A percentile compares a stretch with the other conserved stretches of the same genome.
Evolutionary conservation across 2,113 vertebrate species (phyloP).

Genomic region (Poeciliopsis retropinna): DNA sequence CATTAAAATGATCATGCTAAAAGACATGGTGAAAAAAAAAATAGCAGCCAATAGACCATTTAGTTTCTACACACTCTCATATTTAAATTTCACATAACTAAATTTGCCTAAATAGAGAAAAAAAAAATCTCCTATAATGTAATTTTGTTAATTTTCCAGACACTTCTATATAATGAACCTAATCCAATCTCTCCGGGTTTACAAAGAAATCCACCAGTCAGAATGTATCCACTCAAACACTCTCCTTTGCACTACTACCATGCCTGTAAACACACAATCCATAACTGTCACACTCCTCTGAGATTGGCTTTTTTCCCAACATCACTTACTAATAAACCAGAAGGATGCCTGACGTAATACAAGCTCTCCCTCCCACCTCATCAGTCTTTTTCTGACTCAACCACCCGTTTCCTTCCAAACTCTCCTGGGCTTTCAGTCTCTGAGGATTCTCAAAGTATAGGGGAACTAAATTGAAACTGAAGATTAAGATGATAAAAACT

Average conservation of each 20-base stretch:
- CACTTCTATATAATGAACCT: not conserved
- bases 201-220: not conserved
- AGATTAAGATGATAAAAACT: slow-evolving; percentile 49
- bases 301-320: slow-evolving; percentile 30
- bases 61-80: not conserved
- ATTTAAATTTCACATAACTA: not conserved
- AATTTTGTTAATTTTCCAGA: not conserved
- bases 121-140: not conserved
- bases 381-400: slow-evolving; percentile 3
- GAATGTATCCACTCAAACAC: not conserved
- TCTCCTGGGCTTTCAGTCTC: not conserved
- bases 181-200: not conserved
- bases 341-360: slow-evolving; percentile 30
- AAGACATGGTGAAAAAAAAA: too few species aligned
- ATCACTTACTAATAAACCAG: slow-evolving; percentile 34
- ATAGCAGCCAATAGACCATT: not conserved
- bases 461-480: slow-evolving; percentile 18
- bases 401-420: not conserved
- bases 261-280: slow-evolving; percentile 14
- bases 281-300: slow-evolving; percentile 29
- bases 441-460: not conserved
- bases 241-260: not conserved
- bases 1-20: too few species aligned
- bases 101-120: not conserved
- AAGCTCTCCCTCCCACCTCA: not conserved